Conservation (phyloP, 2,113 vertebrate genomes). For the Cairina moschata region DNA sequence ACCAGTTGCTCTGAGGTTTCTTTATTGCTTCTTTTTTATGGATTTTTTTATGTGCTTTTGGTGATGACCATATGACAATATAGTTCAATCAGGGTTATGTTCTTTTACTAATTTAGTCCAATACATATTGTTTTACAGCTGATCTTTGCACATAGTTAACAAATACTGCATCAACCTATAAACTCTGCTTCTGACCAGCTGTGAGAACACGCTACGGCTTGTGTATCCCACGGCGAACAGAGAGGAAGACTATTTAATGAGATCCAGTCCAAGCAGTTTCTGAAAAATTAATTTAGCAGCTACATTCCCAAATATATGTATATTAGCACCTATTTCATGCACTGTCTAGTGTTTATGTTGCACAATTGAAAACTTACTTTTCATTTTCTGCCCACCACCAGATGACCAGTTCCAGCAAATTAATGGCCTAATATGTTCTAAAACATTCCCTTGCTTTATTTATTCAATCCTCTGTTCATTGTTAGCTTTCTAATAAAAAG, state of each 20-base stretch:
- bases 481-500: conserved; percentile 47
- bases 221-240: conserved; percentile 15
- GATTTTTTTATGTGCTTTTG: background rate
- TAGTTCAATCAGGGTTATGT: background rate
- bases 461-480: conserved; percentile 40
- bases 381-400: conserved; percentile 36
- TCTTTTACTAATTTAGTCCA: conserved; percentile 14
- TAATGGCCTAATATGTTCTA: conserved; percentile 51
- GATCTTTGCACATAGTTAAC: conserved; percentile 62
- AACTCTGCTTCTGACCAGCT: conserved; percentile 40
- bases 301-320: conserved; percentile 46
- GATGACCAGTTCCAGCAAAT: conserved; percentile 41
- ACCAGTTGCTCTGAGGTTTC: background rate
- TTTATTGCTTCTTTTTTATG: background rate
- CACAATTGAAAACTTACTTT: conserved; percentile 30
- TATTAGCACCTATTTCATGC: conserved; percentile 41
- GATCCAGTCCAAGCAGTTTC: conserved; percentile 24
- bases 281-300: conserved; percentile 58
- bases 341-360: conserved; percentile 6
- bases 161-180: conserved; percentile 45
- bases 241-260: conserved; percentile 40
- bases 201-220: conserved; percentile 8
- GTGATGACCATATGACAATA: background rate
- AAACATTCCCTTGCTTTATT: conserved; percentile 49
- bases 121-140: conserved; percentile 23